Evolutionary conservation across 2,797 vertebrate genomes (phyloP).

Genomic region (Myotis pilosus): DNA sequence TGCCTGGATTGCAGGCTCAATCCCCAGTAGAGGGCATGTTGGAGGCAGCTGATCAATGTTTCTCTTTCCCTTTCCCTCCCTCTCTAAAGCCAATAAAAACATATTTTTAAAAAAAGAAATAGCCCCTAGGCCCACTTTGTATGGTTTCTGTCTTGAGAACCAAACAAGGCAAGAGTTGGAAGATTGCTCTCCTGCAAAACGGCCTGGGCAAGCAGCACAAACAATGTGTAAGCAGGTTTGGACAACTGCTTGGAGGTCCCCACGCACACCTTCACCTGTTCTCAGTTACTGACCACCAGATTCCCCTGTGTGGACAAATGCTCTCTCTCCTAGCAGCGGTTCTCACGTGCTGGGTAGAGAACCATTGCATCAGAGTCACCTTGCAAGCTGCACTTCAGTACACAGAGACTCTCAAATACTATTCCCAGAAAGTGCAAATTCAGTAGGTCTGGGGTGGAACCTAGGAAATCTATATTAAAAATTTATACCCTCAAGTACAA

Average conservation of each 20-base stretch:
- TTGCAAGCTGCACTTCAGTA: not conserved
- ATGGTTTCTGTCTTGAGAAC: not conserved
- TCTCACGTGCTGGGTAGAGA: not conserved
- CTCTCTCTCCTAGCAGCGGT: not conserved
- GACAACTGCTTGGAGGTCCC: not conserved
- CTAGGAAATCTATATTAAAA: not conserved
- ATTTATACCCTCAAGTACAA: not conserved
- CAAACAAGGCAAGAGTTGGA: not conserved
- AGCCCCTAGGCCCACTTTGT: not conserved
- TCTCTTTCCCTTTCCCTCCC: not conserved
- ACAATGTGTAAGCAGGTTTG: fast-evolving
- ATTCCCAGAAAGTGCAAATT: not conserved
- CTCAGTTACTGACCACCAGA: not conserved
- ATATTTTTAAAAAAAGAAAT: not conserved
- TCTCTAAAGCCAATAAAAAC: not conserved
- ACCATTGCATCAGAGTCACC: not conserved
- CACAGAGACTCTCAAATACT: not conserved
- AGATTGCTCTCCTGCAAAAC: not conserved
- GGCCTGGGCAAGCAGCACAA: not conserved
- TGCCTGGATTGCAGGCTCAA: not conserved
- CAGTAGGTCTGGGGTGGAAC: not conserved
- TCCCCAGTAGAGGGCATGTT: not conserved
- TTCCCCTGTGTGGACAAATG: not conserved
- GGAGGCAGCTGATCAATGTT: not conserved
- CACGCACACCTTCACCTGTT: not conserved